These are phyloP conservation scores for Cairina moschata DNA, from an alignment of 2,113 vertebrate species.

Conservation along the genomic window DNA sequence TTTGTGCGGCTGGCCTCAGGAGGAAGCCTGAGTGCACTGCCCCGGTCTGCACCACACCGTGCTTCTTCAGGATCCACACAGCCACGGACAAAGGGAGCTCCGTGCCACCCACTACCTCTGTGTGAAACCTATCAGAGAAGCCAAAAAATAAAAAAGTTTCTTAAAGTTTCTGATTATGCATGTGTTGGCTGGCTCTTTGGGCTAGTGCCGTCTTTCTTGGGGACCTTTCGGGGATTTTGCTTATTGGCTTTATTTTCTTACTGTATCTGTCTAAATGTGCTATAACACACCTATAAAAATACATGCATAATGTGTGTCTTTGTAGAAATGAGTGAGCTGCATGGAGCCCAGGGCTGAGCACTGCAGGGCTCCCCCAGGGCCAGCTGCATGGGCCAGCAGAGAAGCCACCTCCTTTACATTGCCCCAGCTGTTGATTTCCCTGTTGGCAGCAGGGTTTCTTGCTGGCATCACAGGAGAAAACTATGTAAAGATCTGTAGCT, in stretches of 20 bases:
- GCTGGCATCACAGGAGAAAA: too few species aligned
- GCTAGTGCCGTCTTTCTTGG: not conserved
- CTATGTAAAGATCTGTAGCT: too few species aligned
- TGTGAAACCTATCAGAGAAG: not conserved
- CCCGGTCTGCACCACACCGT: not conserved
- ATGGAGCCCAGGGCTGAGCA: too few species aligned
- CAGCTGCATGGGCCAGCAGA: too few species aligned
- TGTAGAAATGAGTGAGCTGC: not conserved
- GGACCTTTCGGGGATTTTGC: not conserved
- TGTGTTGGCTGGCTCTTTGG: not conserved
- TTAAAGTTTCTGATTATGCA: too few species aligned
- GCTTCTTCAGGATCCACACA: not conserved
- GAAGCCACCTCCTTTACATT: too few species aligned
- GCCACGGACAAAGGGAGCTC: rapidly evolving
- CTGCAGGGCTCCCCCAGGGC: too few species aligned
- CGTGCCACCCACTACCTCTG: rapidly evolving
- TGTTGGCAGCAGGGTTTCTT: too few species aligned
- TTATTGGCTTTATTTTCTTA: not conserved
- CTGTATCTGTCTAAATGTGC: not conserved
- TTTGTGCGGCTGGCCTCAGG: not conserved
- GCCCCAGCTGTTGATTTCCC: too few species aligned
- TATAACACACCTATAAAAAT: rapidly evolving
- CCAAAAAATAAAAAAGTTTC: not conserved
- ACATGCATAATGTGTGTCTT: not conserved
- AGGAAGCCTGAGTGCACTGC: not conserved